Conservation (phyloP, 2,797 vertebrate species). For the Enteromius treurensis region DNA sequence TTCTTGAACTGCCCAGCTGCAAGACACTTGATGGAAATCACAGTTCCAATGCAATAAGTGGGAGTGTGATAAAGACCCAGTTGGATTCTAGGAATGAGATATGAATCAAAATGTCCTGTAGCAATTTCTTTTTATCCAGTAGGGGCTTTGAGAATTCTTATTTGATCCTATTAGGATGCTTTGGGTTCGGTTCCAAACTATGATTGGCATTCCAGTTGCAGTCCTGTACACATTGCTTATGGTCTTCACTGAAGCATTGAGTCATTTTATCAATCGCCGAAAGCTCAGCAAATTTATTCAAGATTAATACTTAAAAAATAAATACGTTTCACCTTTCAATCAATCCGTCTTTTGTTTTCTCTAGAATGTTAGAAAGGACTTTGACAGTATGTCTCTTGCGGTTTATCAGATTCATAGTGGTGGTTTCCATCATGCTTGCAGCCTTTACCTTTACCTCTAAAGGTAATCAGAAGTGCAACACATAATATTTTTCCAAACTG, state of each 20-base stretch:
- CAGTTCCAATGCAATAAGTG: neutral
- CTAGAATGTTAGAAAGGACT: neutral
- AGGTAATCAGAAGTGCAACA: neutral
- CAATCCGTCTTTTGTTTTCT: neutral
- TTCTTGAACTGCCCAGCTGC: neutral
- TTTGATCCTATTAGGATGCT: neutral
- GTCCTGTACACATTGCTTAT: neutral
- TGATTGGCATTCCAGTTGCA: constrained; percentile 5
- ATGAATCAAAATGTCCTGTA: neutral
- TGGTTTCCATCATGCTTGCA: neutral
- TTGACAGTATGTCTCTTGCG: neutral
- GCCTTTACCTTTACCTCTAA: constrained; percentile 5
- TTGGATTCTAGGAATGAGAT: neutral
- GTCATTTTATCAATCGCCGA: constrained; percentile 7
- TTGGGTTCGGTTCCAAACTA: neutral
- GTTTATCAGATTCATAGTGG: neutral
- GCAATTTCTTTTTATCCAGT: neutral
- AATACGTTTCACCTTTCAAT: neutral
- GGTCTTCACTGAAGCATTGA: constrained; percentile 7
- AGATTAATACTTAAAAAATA: too few relatives aligned
- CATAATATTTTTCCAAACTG: neutral
- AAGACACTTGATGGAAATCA: neutral
- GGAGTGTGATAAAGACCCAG: neutral
- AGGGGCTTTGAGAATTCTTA: neutral
- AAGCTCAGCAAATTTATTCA: constrained; percentile 11